Evolutionary conservation across 2,797 vertebrate species (phyloP), one percentile per base, ranked within the genome.

Genomic region (Urophycis tenuis): DNA sequence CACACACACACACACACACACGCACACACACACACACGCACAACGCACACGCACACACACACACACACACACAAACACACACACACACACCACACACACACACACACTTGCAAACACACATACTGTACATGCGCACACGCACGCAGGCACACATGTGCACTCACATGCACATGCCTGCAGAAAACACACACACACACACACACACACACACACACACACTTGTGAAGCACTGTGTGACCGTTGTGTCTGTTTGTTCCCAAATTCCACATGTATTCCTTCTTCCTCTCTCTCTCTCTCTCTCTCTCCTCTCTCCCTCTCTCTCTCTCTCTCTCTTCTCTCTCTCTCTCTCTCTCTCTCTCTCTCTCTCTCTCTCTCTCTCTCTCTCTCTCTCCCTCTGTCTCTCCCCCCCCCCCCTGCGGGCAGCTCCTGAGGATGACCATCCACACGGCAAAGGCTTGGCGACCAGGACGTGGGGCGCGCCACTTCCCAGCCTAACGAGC

Each of bases 381-480:
- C 69, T 11, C 29, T 15, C 69, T 60, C 15, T 30, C 32, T 17
- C 17, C 9, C 32, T 36, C 31, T 25, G 22, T 72, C 41, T 39
- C n/a, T n/a, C n/a, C n/a, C n/a, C n/a, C n/a, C n/a, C n/a, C n/a
- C n/a, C 31, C 30, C 7, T 17, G 22, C 12, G 89, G 4, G 9
- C 89, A 99, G 97, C 95, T 99, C 78, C 89, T 99, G 78, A 94
- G 97, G 89, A 97, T 98, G 97, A 99, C 96, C 2, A 99, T 99
- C 75, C 75, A 96, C 97, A 39, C 95, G 96, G 81, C 97, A 99
- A 86, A 94, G 97, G 79, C 93, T 99, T 0, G 97, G 97, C 10
- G 97, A 98, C 30, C 97, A 98, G 82, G 97, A 98, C 80, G 95
- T 96, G 7, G 97, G 96, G 90, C 91, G 1, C 94, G 97, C 0